These are phyloP conservation scores for Drosophila austrosaltans DNA, from an alignment of 2,888 invertebrate genomes.

Conservation along the genomic window DNA sequence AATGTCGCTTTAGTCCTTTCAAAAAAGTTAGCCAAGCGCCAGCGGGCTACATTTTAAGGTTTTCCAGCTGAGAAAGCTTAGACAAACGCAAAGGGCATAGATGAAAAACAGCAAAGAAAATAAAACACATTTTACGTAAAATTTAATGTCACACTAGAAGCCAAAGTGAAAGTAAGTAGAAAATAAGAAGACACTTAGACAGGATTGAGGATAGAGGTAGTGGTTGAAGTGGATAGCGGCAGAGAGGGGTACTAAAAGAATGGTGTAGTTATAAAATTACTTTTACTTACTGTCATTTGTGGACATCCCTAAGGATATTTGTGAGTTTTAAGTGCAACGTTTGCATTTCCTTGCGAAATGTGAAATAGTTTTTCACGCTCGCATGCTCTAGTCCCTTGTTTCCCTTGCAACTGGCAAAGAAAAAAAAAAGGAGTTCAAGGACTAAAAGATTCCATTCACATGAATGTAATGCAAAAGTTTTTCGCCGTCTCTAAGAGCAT, in stretches of 20 bases:
- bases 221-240: neutral
- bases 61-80: conserved; percentile 54
- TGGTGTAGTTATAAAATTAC: conserved; percentile 65
- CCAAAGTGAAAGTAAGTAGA: conserved; percentile 55
- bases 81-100: conserved; percentile 51
- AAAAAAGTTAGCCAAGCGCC: conserved; percentile 37
- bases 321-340: conserved; percentile 50
- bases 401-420: conserved; percentile 19
- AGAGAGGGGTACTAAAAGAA: conserved; percentile 22
- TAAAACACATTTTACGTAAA: conserved; percentile 47
- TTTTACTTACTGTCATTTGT: conserved; percentile 66
- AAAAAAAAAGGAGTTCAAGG: conserved; percentile 53
- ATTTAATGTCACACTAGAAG: conserved; percentile 58
- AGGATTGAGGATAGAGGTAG: conserved; percentile 14
- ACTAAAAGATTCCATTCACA: conserved; percentile 25
- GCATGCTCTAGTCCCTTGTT: conserved; percentile 38
- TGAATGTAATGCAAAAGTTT: conserved; percentile 37
- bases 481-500: conserved; percentile 12
- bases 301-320: conserved; percentile 58
- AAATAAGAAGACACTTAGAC: conserved; percentile 24
- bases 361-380: conserved; percentile 41
- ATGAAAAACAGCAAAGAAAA: conserved; percentile 44
- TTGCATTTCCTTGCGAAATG: conserved; percentile 50
- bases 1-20: neutral
- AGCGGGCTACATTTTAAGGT: conserved; percentile 50